Evolutionary conservation across 2,113 vertebrate species (phyloP).

Genomic region (Forbesichthys papilliferus): DNA sequence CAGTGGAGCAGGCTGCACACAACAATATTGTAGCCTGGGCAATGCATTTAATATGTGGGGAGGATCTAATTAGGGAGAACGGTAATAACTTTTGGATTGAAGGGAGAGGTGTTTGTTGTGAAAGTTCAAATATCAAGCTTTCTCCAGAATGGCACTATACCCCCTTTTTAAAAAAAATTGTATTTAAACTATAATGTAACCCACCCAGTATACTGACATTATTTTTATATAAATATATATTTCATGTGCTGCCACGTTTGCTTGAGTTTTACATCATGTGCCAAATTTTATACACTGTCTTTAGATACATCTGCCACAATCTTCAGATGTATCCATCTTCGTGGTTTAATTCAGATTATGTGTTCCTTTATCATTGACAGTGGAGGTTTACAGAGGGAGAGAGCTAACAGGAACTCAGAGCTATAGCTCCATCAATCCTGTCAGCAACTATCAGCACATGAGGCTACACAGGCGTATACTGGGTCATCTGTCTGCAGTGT

Average conservation of each 20-base stretch:
- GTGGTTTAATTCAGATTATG: slow-evolving; percentile 15
- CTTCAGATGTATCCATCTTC: neutral
- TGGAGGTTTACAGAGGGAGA: slow-evolving; percentile 86
- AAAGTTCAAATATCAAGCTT: no score
- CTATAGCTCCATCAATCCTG: slow-evolving; percentile 88
- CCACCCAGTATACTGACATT: no score
- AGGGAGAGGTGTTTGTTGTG: no score
- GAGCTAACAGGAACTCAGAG: slow-evolving; percentile 87
- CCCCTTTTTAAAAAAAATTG: no score
- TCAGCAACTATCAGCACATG: slow-evolving; percentile 91
- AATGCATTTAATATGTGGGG: no score
- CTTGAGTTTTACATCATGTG: neutral
- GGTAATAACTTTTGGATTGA: no score
- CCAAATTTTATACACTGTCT: slow-evolving; percentile 1
- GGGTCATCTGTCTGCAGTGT: slow-evolving; percentile 97
- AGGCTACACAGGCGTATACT: slow-evolving; percentile 95
- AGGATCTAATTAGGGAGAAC: no score
- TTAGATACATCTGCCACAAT: neutral
- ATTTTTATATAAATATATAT: neutral
- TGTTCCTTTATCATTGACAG: slow-evolving; percentile 67
- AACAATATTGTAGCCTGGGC: no score
- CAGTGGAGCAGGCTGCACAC: no score
- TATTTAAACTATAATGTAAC: no score
- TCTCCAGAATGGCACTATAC: no score
- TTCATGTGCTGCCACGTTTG: neutral